A percentile compares a stretch with the other conserved stretches of the same genome.
Evolutionary conservation across 2,888 invertebrate genomes (phyloP).

Genomic region (Xestia c-nigrum): DNA sequence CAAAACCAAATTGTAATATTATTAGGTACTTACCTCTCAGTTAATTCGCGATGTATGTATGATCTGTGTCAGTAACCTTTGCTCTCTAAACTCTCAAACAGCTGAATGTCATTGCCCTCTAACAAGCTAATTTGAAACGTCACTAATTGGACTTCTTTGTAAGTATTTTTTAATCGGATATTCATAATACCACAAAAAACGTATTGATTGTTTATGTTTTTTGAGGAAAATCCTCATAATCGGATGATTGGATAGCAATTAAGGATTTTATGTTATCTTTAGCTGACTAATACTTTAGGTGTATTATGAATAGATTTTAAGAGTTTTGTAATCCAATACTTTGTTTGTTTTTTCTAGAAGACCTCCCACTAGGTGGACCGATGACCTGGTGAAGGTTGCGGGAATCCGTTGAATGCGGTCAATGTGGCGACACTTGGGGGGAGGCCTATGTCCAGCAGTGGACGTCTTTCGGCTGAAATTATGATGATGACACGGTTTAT

Average conservation of each 20-base stretch:
- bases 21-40: background rate
- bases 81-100: background rate
- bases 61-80: background rate
- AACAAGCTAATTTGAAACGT: slow-evolving; percentile 35
- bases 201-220: slow-evolving; percentile 18
- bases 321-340: background rate
- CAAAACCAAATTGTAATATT: background rate
- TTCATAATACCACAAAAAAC: slow-evolving; percentile 35
- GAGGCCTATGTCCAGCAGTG: no score
- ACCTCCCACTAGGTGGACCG: no score
- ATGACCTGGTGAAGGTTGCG: no score
- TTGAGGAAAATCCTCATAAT: slow-evolving; percentile 35
- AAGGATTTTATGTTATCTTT: slow-evolving; percentile 26
- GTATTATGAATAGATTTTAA: background rate
- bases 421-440: no score
- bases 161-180: slow-evolving; percentile 59
- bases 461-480: no score
- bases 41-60: background rate
- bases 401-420: no score
- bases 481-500: no score
- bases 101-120: slow-evolving; percentile 35
- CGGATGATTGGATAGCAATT: slow-evolving; percentile 38
- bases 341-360: no score
- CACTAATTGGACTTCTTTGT: slow-evolving; percentile 52
- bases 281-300: slow-evolving; percentile 13